Evolutionary conservation across 2,888 invertebrate species (phyloP), one percentile per base, ranked within the genome.

Genomic region (Xestia rhomboidea): DNA sequence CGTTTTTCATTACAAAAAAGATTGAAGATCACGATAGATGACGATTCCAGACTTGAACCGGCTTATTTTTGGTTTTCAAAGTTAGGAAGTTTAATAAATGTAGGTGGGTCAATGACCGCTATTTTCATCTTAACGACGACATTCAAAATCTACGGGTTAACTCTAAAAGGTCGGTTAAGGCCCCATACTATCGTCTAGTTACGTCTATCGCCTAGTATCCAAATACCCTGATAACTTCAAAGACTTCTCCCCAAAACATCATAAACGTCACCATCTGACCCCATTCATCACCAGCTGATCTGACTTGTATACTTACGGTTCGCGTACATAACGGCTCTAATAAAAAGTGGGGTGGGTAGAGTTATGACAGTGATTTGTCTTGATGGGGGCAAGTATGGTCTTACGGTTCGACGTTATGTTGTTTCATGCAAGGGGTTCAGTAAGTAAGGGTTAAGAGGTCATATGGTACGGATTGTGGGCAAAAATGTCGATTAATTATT

Each of bases 311-410:
- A 76, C 86, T n/a, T n/a, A n/a, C 72, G 68, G 70, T 74, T 41
- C 77, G 74, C 76, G 69, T 79, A 79, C 67, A 76, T 83, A 73
- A 79, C 76, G 75, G 76, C 76, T 69, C 66, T 46, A 80, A 87
- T 87, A 86, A 84, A 79, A 86, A 80, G 82, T 68, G 73, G 87
- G 86, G 83, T 83, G 82, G 79, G 87, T 86, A 89, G 70, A 89
- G 77, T 88, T 90, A 91, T 91, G 90, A 84, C 84, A 80, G 87
- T 85, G 79, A 91, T 91, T 90, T 90, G 88, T 90, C 89, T 88
- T 86, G 80, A 90, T 86, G 76, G 77, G 77, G 62, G 62, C 8
- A 62, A 51, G 74, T 74, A 72, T 78, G 51, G 44, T 44, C 62
- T 62, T 68, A 74, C 15, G 38, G 44, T 63, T 51, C 18, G 5